Evolutionary conservation across 2,797 vertebrate genomes (phyloP), one percentile per base, ranked within the genome.

Genomic region (Lepilemur ruficaudatus): DNA sequence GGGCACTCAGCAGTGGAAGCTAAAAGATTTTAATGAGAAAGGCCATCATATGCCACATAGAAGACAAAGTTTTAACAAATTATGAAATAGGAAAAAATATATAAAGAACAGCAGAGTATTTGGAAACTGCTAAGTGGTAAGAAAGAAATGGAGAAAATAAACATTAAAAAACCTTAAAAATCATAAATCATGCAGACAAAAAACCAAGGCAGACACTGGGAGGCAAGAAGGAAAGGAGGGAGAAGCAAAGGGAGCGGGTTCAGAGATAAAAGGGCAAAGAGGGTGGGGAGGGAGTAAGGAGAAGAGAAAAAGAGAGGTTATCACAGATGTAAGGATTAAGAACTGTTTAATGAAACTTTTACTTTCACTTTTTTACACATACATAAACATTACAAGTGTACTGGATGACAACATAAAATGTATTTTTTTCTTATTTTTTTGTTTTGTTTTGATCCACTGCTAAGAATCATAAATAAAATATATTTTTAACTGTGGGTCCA

Each of bases 111-210:
- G n/a, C 32, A 86, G 25, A 52, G 0, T 55, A 92, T 69, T 67
- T 41, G 69, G 12, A 95, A 93, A 93, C 7, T 81, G 41, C 28
- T 87, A 86, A 73, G 32, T 57, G 61, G 30, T 78, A 55, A 69
- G 38, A 84, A 4, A 96, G 12, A 97, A 93, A 96, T 17, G 0
- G 41, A 85, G 35, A 76, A 95, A 92, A 83, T 4, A 69, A 43
- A 79, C n/a, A 83, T 13, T 5, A 75, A 65, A 87, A 83, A 17
- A 41, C 15, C 18, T 94, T 85, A 82, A 92, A 94, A 91, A 82
- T 65, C 65, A 59, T 70, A 55, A 89, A 52, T 52, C n/a, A 76
- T 20, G 9, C 15, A 89, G 63, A 88, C 30, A 88, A 79, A 94
- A 96, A 55, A n/a, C 14, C 81, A 87, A 95, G 30, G 52, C 23